These are phyloP conservation scores for Paratrypauchen microcephalus DNA, from an alignment of 2,797 vertebrate species.

Conservation along the genomic window DNA sequence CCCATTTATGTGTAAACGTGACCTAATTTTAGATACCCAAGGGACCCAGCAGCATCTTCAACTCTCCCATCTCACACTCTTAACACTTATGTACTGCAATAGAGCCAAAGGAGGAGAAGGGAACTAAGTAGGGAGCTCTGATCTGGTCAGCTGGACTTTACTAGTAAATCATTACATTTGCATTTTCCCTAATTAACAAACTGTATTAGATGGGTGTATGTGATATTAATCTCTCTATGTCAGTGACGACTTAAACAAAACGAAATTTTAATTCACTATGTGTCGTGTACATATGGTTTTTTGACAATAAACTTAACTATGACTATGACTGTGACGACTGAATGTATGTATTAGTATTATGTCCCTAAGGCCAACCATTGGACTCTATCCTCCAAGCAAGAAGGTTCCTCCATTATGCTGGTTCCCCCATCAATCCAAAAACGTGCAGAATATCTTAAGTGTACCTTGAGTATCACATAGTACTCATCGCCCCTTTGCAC, in stretches of 20 bases:
- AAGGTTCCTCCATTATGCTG: no score
- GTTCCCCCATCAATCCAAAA: no score
- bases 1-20: conserved; percentile 63
- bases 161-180: not conserved
- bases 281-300: no score
- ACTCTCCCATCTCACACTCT: conserved; percentile 48
- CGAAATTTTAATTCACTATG: no score
- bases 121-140: not conserved
- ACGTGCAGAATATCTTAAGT: no score
- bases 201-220: not conserved
- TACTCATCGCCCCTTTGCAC: no score
- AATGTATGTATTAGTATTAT: no score
- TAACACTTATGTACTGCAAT: conserved; percentile 31
- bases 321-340: not conserved
- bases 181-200: not conserved
- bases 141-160: not conserved
- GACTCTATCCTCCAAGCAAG: no score
- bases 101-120: conserved; percentile 28
- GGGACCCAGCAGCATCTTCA: conserved; percentile 63
- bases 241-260: not conserved
- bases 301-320: no score
- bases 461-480: no score
- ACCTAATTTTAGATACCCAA: conserved; percentile 72
- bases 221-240: not conserved
- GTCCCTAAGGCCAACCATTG: no score